A percentile compares a stretch with the other conserved stretches of the same genome.
These are phyloP conservation scores for Vombatus ursinus DNA, from an alignment of 2,113 vertebrate genomes.

Conservation along the genomic window DNA sequence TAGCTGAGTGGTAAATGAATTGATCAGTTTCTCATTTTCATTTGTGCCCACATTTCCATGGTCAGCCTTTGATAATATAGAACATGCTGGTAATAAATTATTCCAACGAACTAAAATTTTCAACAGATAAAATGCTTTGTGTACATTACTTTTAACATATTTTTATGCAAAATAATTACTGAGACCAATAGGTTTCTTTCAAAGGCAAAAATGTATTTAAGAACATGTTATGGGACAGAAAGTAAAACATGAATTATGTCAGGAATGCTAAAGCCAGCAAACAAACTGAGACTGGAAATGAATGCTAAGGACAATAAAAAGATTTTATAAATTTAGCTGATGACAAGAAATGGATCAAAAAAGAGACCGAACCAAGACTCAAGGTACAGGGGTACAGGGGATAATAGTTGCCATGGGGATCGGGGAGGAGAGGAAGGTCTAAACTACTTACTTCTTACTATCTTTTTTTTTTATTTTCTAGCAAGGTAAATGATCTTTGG, in stretches of 20 bases:
- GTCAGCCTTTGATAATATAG: neutral
- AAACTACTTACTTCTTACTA: neutral
- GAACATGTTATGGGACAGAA: neutral
- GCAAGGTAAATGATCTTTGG: neutral
- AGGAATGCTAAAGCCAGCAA: neutral
- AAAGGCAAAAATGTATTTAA: conserved; percentile 30
- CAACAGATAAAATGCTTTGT: neutral
- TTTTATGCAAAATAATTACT: neutral
- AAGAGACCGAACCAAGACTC: neutral
- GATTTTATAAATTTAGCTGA: neutral
- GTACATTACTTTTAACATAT: conserved; percentile 19
- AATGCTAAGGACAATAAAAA: conserved; percentile 2
- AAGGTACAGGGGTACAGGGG: neutral
- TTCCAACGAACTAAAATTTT: neutral
- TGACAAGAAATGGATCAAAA: neutral
- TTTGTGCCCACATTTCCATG: neutral
- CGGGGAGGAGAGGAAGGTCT: neutral
- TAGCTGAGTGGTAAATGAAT: conserved; percentile 46
- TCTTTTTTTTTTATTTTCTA: neutral
- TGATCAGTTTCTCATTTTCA: conserved; percentile 25
- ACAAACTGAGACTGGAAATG: neutral
- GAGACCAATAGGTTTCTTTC: conserved; percentile 23
- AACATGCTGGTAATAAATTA: neutral
- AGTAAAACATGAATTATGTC: neutral
- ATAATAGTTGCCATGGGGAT: neutral